phyloP scores from a whole-genome alignment of 1,140 invertebrate genomes.

The Dufourea novaeangliae region DNA sequence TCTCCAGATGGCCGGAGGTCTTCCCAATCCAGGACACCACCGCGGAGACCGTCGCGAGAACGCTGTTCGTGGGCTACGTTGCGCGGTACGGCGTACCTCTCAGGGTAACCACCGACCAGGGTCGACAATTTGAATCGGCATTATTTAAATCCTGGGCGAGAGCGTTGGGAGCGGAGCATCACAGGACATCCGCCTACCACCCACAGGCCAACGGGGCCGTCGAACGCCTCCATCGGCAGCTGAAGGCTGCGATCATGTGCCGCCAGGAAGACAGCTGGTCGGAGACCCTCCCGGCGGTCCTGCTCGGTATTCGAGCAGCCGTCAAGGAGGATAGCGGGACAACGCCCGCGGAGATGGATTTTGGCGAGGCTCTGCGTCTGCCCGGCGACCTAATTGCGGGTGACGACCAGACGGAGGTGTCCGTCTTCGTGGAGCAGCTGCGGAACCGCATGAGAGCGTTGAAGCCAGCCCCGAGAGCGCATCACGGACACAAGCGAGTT shows the following conservation, averaged over 20 bases:
- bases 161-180: not conserved
- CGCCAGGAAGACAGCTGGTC: not conserved
- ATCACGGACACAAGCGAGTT: not conserved
- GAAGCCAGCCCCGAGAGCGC: not conserved
- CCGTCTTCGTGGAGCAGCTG: not conserved
- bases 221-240: constrained; percentile 9
- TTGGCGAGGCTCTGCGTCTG: not conserved
- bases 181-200: not conserved
- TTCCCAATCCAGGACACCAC: not conserved
- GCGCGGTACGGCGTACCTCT: constrained; percentile 1
- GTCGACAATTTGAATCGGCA: not conserved
- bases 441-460: not conserved
- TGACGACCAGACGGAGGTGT: constrained; percentile 1
- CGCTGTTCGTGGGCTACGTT: constrained; percentile 63
- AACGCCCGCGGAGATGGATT: not conserved
- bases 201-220: too few species aligned
- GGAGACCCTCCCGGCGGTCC: not conserved
- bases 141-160: not conserved
- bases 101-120: not conserved
- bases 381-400: not conserved
- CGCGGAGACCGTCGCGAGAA: constrained; percentile 2
- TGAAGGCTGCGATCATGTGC: not conserved
- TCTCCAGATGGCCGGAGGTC: constrained; percentile 8
- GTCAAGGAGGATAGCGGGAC: not conserved
- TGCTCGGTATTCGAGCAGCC: constrained; percentile 1